phyloP scores from a whole-genome alignment of 2,797 vertebrate genomes.

The Gastrophryne carolinensis region DNA sequence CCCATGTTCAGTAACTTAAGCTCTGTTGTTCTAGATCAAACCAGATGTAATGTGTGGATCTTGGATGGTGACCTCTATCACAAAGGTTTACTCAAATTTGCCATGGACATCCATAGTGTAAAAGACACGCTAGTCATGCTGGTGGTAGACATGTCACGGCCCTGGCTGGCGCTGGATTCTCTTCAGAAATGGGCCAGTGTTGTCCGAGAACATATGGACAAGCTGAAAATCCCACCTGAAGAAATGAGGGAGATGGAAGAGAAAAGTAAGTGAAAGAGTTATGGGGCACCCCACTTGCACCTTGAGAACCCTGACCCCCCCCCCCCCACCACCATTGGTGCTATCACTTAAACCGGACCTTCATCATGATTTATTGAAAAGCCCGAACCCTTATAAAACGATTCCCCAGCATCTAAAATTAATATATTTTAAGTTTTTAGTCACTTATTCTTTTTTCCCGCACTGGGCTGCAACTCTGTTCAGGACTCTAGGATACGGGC shows the following conservation, averaged over 20 bases:
- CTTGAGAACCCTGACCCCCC: too few relatives aligned
- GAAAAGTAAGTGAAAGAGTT: slow-evolving; percentile 84
- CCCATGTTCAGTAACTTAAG: background rate
- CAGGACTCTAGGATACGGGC: too few relatives aligned
- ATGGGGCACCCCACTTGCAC: too few relatives aligned
- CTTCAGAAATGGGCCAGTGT: slow-evolving; percentile 97
- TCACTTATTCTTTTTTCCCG: too few relatives aligned
- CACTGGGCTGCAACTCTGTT: too few relatives aligned
- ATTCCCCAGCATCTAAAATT: too few relatives aligned
- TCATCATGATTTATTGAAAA: too few relatives aligned
- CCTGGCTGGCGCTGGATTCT: slow-evolving; percentile 95
- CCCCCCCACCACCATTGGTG: too few relatives aligned
- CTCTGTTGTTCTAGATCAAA: slow-evolving; percentile 77
- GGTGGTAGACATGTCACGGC: slow-evolving; percentile 93
- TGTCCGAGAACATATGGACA: slow-evolving; percentile 92
- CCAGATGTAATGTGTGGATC: slow-evolving; percentile 96
- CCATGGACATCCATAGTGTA: slow-evolving; percentile 81
- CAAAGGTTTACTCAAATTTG: slow-evolving; percentile 95
- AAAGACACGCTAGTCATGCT: slow-evolving; percentile 86
- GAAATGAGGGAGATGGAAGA: slow-evolving; percentile 94
- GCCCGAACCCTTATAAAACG: too few relatives aligned
- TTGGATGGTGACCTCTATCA: slow-evolving; percentile 96
- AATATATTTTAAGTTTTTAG: too few relatives aligned
- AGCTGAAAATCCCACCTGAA: slow-evolving; percentile 91
- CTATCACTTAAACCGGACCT: too few relatives aligned